Conservation (phyloP, 2,113 vertebrate species). For the Pseudolaguvia tuberculata region DNA sequence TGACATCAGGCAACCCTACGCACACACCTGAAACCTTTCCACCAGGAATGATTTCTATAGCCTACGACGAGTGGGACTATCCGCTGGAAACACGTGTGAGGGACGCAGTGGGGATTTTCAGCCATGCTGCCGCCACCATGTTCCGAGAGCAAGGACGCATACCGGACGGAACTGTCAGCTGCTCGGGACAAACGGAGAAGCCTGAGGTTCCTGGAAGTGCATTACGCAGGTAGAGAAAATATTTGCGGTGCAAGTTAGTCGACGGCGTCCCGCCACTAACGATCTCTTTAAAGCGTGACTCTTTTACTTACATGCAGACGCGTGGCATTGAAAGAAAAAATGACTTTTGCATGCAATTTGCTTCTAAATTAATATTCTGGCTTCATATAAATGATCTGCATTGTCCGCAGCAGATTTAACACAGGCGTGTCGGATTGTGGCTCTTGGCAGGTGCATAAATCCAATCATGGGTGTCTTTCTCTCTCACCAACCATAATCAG, state of each 20-base stretch:
- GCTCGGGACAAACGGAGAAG: constrained; percentile 82
- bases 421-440: neutral
- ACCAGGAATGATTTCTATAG: constrained; percentile 90
- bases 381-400: neutral
- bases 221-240: constrained; percentile 80
- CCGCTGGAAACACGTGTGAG: constrained; percentile 81
- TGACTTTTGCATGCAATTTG: neutral
- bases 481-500: neutral
- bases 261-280: too few species aligned
- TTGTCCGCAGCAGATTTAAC: constrained; percentile 1
- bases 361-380: neutral
- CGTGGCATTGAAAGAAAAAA: neutral
- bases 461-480: neutral
- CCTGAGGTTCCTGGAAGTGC: constrained; percentile 79
- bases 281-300: too few species aligned
- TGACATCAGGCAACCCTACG: constrained; percentile 90
- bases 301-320: neutral
- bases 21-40: constrained; percentile 89
- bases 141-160: constrained; percentile 85
- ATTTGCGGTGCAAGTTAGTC: too few species aligned
- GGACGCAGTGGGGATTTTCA: constrained; percentile 88
- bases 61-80: constrained; percentile 96
- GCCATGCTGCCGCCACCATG: constrained; percentile 85
- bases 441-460: neutral
- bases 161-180: constrained; percentile 86